Evolutionary conservation across 2,797 vertebrate genomes (phyloP).

Genomic region (Anguilla megastoma): DNA sequence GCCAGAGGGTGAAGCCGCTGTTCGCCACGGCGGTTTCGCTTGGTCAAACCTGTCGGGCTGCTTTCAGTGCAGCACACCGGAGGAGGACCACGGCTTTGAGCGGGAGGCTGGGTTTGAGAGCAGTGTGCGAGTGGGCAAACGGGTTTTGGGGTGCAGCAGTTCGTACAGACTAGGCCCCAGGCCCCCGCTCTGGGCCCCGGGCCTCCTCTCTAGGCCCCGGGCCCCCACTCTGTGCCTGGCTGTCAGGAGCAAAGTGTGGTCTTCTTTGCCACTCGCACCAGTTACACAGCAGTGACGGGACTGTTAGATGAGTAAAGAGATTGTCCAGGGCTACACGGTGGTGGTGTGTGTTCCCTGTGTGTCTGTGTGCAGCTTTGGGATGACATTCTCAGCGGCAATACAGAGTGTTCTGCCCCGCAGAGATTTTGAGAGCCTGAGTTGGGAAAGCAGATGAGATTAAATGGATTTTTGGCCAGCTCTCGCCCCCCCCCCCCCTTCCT

Average conservation of each 20-base stretch:
- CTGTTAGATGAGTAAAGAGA: neutral
- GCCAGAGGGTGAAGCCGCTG: neutral
- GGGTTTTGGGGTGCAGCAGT: neutral
- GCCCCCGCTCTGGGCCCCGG: neutral
- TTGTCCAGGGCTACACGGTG: neutral
- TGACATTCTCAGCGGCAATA: neutral
- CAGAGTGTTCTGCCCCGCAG: neutral
- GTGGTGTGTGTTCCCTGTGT: conserved; percentile 61
- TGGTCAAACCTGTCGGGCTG: neutral
- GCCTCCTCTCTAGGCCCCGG: neutral
- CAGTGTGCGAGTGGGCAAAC: neutral
- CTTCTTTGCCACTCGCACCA: neutral
- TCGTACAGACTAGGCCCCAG: neutral
- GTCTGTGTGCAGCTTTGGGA: conserved; percentile 41
- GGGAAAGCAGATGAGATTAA: neutral
- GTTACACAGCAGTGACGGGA: neutral
- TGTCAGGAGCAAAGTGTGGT: neutral
- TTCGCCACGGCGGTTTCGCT: neutral
- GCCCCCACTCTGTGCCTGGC: neutral
- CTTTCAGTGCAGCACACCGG: neutral
- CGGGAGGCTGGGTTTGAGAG: neutral
- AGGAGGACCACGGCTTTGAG: neutral
- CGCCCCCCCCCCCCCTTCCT: neutral
- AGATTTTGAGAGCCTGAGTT: neutral
- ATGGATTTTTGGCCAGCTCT: neutral